Evolutionary conservation across 2,888 invertebrate genomes (phyloP).

Genomic region (Apodemia duryi): DNA sequence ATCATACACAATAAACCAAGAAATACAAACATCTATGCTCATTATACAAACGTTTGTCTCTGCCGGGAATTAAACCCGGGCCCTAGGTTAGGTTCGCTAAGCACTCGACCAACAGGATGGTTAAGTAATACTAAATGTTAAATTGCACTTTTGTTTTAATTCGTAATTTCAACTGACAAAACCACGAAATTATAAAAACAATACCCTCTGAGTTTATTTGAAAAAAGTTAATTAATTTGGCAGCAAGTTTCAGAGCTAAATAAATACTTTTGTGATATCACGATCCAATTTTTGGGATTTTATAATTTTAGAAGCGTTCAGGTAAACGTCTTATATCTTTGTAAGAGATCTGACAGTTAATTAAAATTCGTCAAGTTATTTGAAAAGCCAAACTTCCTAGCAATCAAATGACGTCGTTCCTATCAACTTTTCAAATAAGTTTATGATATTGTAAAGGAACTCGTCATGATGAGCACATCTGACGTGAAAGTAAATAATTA

Average conservation of each 20-base stretch:
- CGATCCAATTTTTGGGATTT: not conserved
- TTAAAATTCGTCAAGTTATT: conserved; percentile 7
- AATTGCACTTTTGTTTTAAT: no score
- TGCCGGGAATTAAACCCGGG: no score
- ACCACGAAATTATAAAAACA: no score
- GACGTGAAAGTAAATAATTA: not conserved
- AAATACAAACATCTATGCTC: no score
- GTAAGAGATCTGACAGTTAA: conserved; percentile 7
- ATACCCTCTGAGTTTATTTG: not conserved
- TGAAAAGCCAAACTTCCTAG: not conserved
- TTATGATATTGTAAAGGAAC: not conserved
- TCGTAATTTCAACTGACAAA: no score
- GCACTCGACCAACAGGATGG: no score
- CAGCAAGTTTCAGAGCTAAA: not conserved
- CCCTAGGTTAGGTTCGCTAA: no score
- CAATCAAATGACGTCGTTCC: not conserved
- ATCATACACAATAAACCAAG: no score
- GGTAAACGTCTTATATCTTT: conserved; percentile 8
- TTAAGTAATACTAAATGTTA: no score
- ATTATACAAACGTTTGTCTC: no score
- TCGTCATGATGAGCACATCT: not conserved
- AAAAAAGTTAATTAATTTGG: not conserved
- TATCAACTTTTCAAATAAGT: conserved; percentile 8
- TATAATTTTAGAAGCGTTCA: not conserved
- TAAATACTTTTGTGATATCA: not conserved